phyloP scores from a whole-genome alignment of 2,888 invertebrate species.

The Polyommatus iphigenia region DNA sequence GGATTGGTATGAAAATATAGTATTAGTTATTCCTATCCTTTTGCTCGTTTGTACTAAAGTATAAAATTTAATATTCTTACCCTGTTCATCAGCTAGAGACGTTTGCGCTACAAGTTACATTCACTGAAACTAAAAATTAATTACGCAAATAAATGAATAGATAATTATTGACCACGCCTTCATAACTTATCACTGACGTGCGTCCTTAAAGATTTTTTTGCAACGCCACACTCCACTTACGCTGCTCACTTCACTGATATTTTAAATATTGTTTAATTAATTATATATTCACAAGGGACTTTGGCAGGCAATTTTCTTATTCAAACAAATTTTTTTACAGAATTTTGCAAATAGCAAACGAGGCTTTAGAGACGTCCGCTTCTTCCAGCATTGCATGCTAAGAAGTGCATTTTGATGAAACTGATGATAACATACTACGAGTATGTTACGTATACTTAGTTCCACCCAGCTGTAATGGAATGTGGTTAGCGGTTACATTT shows the following conservation, averaged over 20 bases:
- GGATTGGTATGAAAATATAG: too few species aligned
- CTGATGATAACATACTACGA: not conserved
- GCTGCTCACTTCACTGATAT: not conserved
- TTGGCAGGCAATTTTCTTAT: not conserved
- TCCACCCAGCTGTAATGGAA: constrained; percentile 23
- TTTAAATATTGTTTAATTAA: not conserved
- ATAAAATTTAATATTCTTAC: not conserved
- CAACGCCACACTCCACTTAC: constrained; percentile 22
- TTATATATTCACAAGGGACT: not conserved
- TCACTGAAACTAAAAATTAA: constrained; percentile 24
- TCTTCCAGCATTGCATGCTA: not conserved
- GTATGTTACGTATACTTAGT: constrained; percentile 11
- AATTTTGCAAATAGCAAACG: not conserved
- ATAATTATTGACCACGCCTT: constrained; percentile 4
- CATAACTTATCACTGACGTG: not conserved
- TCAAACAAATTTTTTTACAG: not conserved
- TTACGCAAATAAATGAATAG: constrained; percentile 23
- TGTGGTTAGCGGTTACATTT: constrained; percentile 20
- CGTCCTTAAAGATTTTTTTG: not conserved
- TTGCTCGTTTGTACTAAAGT: too few species aligned
- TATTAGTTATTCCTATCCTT: too few species aligned
- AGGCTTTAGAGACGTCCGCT: not conserved
- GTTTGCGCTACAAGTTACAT: not conserved
- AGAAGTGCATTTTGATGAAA: not conserved
- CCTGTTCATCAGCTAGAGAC: not conserved